These are phyloP conservation scores for Drosophila tani DNA, from an alignment of 1,140 invertebrate genomes.

Conservation along the genomic window DNA sequence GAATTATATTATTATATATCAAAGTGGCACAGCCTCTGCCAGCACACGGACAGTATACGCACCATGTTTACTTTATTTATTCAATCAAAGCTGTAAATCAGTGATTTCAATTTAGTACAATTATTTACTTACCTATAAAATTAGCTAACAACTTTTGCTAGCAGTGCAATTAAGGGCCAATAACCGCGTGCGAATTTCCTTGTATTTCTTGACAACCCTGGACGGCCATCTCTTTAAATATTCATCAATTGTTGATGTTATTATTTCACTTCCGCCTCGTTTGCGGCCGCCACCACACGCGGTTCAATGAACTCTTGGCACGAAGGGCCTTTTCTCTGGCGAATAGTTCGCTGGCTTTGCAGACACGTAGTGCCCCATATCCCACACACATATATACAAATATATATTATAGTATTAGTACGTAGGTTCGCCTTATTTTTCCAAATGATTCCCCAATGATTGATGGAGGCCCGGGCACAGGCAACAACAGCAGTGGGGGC, in stretches of 20 bases:
- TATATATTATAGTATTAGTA: constrained; percentile 4
- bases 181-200: background rate
- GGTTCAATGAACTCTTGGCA: constrained; percentile 58
- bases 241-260: constrained; percentile 61
- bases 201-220: constrained; percentile 16
- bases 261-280: constrained; percentile 52
- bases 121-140: too few species aligned
- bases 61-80: too few species aligned
- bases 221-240: constrained; percentile 29
- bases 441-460: constrained; percentile 52
- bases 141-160: too few species aligned
- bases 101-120: too few species aligned
- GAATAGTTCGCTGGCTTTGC: constrained; percentile 33
- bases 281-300: constrained; percentile 8
- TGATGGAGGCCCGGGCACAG: constrained; percentile 33
- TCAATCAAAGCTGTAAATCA: too few species aligned
- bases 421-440: constrained; percentile 33
- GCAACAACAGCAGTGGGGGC: constrained; percentile 17
- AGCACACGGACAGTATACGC: too few species aligned
- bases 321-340: constrained; percentile 11
- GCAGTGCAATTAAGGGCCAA: background rate
- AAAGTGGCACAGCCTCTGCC: too few species aligned
- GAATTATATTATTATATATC: background rate
- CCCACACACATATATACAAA: background rate
- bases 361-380: constrained; percentile 25